A percentile compares a stretch with the other conserved stretches of the same genome.
Evolutionary conservation across 2,113 vertebrate genomes (phyloP).

Genomic region (Cebus imitator): DNA sequence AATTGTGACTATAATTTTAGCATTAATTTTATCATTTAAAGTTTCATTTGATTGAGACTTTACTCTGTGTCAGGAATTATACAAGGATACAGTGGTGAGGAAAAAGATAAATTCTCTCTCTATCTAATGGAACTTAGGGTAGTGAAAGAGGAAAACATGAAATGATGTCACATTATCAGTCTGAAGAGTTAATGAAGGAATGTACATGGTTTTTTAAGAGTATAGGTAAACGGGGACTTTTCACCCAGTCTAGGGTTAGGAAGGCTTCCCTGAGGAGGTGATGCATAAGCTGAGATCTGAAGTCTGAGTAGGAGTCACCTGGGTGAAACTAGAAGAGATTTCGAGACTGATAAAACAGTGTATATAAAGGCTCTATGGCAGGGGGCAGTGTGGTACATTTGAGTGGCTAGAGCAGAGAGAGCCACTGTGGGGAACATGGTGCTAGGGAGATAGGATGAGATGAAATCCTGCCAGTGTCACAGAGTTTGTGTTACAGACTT

Average conservation of each 20-base stretch:
- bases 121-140: not conserved
- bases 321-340: not conserved
- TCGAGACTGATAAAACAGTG: not conserved
- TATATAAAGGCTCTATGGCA: not conserved
- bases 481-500: not conserved
- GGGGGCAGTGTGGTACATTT: not conserved
- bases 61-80: not conserved
- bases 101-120: not conserved
- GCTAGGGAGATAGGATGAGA: not conserved
- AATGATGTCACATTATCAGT: not conserved
- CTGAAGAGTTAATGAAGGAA: not conserved
- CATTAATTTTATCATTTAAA: not conserved
- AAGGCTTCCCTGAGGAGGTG: not conserved
- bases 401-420: not conserved
- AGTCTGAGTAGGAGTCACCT: not conserved
- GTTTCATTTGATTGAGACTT: not conserved
- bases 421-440: not conserved
- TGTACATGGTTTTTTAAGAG: not conserved
- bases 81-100: not conserved
- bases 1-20: not conserved
- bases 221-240: not conserved
- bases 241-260: not conserved
- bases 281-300: not conserved
- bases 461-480: not conserved
- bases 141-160: not conserved